Evolutionary conservation across 2,797 vertebrate species (phyloP).

Genomic region (Synaphobranchus kaupii): DNA sequence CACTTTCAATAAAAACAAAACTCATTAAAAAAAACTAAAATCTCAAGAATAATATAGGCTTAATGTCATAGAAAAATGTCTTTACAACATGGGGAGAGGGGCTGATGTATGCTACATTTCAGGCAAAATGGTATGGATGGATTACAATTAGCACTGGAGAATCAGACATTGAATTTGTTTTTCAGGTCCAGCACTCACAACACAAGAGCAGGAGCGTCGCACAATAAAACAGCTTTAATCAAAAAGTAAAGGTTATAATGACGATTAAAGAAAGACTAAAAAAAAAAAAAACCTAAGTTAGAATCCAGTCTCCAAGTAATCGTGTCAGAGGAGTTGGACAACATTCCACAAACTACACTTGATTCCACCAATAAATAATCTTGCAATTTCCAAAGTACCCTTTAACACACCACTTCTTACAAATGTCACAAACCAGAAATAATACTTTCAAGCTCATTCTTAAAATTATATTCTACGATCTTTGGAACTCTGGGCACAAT

Average conservation of each 20-base stretch:
- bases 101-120: background rate
- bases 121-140: background rate
- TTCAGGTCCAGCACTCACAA: conserved; percentile 40
- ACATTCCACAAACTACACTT: conserved; percentile 5
- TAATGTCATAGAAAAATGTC: too few species aligned
- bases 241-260: conserved; percentile 20
- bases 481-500: conserved; percentile 63
- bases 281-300: background rate
- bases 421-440: conserved; percentile 78
- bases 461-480: conserved; percentile 60
- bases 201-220: conserved; percentile 41
- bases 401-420: conserved; percentile 70
- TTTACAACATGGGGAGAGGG: too few species aligned
- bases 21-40: too few species aligned
- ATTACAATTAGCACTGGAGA: background rate
- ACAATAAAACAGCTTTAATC: conserved; percentile 21
- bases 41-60: too few species aligned
- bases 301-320: conserved; percentile 10
- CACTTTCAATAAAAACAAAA: too few species aligned
- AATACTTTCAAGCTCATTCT: conserved; percentile 49
- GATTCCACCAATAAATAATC: conserved; percentile 25
- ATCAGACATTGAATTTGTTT: background rate
- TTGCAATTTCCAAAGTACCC: conserved; percentile 17
- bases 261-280: conserved; percentile 8
- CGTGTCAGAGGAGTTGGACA: conserved; percentile 16